phyloP scores from a whole-genome alignment of 2,797 vertebrate species.

The Lacerta agilis region DNA sequence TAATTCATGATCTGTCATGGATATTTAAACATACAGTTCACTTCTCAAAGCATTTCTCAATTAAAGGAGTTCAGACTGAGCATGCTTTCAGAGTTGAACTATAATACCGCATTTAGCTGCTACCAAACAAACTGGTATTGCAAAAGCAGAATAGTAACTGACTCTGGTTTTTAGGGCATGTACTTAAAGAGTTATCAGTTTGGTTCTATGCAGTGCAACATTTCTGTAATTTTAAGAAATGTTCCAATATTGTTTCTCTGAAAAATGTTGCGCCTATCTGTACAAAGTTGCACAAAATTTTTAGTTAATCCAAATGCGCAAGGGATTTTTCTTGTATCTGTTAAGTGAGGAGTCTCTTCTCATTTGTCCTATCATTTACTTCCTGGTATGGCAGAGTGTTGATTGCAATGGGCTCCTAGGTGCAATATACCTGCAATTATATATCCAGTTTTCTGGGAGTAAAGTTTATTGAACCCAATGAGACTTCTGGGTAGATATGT shows the following conservation, averaged over 20 bases:
- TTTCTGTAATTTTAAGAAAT: constrained; percentile 41
- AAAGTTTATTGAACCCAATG: neutral
- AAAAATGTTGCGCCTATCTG: constrained; percentile 14
- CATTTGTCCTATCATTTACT: neutral
- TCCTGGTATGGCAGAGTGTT: neutral
- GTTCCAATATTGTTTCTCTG: neutral
- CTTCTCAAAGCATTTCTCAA: neutral
- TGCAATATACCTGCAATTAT: fast-evolving
- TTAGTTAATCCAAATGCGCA: constrained; percentile 49
- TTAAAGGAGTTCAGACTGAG: neutral
- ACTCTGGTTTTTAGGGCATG: neutral
- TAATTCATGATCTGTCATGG: neutral
- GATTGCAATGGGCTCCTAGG: neutral
- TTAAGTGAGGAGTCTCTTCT: constrained; percentile 20
- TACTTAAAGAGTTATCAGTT: neutral
- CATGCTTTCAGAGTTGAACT: neutral
- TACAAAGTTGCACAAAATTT: constrained; percentile 51
- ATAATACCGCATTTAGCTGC: neutral
- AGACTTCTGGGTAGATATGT: neutral
- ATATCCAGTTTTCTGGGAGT: neutral
- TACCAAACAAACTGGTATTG: neutral
- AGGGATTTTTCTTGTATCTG: constrained; percentile 39
- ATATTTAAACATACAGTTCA: neutral
- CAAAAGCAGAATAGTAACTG: neutral
- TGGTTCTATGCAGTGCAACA: constrained; percentile 7